phyloP scores from a whole-genome alignment of 2,888 invertebrate genomes.

The Chironomus tentans region DNA sequence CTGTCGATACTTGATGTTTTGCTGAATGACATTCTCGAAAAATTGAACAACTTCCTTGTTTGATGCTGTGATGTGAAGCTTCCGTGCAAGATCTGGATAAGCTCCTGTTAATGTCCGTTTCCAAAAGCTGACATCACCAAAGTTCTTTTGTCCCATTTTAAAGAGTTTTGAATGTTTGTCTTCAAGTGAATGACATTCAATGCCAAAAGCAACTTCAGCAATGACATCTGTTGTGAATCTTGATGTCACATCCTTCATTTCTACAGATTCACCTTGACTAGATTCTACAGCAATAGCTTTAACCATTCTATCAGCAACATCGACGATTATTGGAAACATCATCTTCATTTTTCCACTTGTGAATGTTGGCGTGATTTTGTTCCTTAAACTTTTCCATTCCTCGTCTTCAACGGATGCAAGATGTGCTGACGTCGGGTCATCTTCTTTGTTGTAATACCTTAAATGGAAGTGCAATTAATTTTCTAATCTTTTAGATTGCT shows the following conservation, averaged over 20 bases:
- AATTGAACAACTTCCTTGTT: constrained; percentile 3
- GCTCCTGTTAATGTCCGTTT: not conserved
- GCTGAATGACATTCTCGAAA: constrained; percentile 28
- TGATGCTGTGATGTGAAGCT: not conserved
- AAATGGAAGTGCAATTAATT: too few relatives aligned
- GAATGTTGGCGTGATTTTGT: constrained; percentile 30
- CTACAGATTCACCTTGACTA: not conserved
- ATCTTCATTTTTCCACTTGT: constrained; percentile 32
- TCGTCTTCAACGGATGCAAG: constrained; percentile 29
- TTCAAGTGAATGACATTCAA: not conserved
- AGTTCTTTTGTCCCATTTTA: not conserved
- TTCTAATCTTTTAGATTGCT: too few relatives aligned
- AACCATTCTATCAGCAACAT: constrained; percentile 30
- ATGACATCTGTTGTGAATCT: constrained; percentile 11
- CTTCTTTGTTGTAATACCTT: constrained; percentile 28
- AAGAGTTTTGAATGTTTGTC: not conserved
- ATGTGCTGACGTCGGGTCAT: constrained; percentile 30
- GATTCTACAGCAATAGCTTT: not conserved
- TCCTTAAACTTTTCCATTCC: constrained; percentile 29
- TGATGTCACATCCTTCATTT: not conserved
- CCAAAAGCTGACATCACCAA: not conserved
- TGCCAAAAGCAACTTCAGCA: constrained; percentile 1
- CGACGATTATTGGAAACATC: constrained; percentile 32
- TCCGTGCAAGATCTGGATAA: not conserved
- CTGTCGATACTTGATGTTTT: constrained; percentile 28